phyloP scores from a whole-genome alignment of 2,888 invertebrate genomes.

The Oxytorus armatus region DNA sequence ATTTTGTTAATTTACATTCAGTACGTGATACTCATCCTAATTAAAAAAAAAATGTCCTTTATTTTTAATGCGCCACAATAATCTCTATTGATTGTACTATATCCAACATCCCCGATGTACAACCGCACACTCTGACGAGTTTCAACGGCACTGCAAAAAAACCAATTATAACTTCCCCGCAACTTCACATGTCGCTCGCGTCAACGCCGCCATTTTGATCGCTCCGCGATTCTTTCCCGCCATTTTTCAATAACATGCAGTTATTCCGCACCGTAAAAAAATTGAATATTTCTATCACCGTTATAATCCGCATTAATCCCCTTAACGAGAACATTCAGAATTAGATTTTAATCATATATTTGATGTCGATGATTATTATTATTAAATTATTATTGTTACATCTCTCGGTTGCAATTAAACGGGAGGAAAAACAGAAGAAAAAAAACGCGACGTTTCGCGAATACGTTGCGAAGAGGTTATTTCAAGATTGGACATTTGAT shows the following conservation, averaged over 20 bases:
- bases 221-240: constrained; percentile 68
- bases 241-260: constrained; percentile 21
- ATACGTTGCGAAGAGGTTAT: constrained; percentile 11
- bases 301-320: constrained; percentile 79
- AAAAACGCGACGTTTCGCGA: constrained; percentile 27
- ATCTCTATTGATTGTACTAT: too few relatives aligned
- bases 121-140: constrained; percentile 14
- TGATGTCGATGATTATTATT: constrained; percentile 79
- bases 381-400: constrained; percentile 78
- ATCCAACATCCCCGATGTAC: too few relatives aligned
- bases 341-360: constrained; percentile 80
- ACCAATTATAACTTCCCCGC: too few relatives aligned
- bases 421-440: constrained; percentile 15
- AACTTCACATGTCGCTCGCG: too few relatives aligned
- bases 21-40: too few relatives aligned
- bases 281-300: constrained; percentile 79
- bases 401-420: constrained; percentile 76
- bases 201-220: too few relatives aligned
- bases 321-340: constrained; percentile 69
- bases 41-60: too few relatives aligned
- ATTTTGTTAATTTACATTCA: too few relatives aligned
- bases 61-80: too few relatives aligned
- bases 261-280: constrained; percentile 53
- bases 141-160: constrained; percentile 24
- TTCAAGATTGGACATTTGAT: constrained; percentile 22